A percentile compares a stretch with the other conserved stretches of the same genome.
Evolutionary conservation across 2,797 vertebrate genomes (phyloP).

Genomic region (Martes flavigula): DNA sequence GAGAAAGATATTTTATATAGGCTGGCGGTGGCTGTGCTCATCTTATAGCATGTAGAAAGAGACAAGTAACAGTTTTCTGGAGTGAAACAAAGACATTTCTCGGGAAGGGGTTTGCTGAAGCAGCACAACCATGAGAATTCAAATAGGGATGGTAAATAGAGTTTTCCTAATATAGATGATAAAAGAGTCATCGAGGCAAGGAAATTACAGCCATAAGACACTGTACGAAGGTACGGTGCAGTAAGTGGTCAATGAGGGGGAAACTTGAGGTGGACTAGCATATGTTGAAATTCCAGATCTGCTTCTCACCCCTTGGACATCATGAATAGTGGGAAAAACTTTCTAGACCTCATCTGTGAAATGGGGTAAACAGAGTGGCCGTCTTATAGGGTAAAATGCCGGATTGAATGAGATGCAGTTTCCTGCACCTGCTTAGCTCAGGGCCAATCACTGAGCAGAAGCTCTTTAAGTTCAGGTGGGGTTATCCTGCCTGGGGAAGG

Average conservation of each 20-base stretch:
- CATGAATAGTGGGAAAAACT: accelerated
- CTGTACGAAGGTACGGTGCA: not conserved
- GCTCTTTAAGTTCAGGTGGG: not conserved
- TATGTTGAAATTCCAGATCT: not conserved
- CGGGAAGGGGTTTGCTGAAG: not conserved
- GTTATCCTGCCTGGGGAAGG: not conserved
- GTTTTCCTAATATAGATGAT: not conserved
- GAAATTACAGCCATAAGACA: not conserved
- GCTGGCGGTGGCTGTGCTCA: not conserved
- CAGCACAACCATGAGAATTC: accelerated
- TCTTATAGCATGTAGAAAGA: not conserved
- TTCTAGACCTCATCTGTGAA: not conserved
- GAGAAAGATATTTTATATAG: not conserved
- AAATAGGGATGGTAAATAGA: not conserved
- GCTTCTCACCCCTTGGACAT: not conserved
- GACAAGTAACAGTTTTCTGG: not conserved
- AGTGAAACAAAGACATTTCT: not conserved
- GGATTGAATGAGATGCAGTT: not conserved
- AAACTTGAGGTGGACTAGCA: not conserved
- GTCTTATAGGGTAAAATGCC: accelerated
- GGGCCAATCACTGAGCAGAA: not conserved
- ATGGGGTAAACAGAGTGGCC: not conserved
- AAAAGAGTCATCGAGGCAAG: not conserved
- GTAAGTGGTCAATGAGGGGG: not conserved
- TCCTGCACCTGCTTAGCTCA: not conserved